Evolutionary conservation across 2,797 vertebrate genomes (phyloP), one percentile per base, ranked within the genome.

Genomic region (Phrynocephalus guinanensis): DNA sequence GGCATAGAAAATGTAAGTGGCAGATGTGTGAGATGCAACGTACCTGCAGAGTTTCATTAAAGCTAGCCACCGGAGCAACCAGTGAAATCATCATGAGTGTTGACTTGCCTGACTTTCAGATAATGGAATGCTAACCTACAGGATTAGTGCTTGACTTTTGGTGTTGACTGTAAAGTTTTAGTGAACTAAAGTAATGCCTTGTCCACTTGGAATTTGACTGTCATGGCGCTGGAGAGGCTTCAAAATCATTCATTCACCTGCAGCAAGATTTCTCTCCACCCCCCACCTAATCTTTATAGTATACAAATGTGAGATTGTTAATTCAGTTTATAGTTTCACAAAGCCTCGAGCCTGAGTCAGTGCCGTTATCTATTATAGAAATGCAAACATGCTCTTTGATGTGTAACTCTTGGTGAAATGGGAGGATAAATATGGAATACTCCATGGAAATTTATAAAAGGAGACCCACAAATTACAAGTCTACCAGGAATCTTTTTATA

Each of bases 331-430:
- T 94, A 94, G 95, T 95, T 94, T 92, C 93, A 93, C 95, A 94
- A 96, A 96, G 95, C 96, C 96, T 89, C 95, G 91, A 96, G 96
- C 96, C 95, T 93, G 91, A 95, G 94, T 96, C 95, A 94, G 92
- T 92, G 95, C 95, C 94, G 95, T 96, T 97, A 97, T 97, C 97
- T 97, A 94, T 95, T 94, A 94, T 88, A 94, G 93, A 95, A 96
- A 96, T 95, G 96, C 95, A 95, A 95, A 96, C 96, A 90, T 91
- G 89, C 95, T 96, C 97, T 97, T 97, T 97, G 97, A 97, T 97
- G 96, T 97, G 95, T 96, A 96, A 94, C 95, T 96, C 96, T 96
- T 90, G 91, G 96, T 95, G 94, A 96, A 92, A 93, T 94, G 91
- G 92, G 94, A 95, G 95, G 94, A 95, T 96, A 96, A 95, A 95